phyloP scores from a whole-genome alignment of 2,888 invertebrate genomes.

The Acholoe squamosa region DNA sequence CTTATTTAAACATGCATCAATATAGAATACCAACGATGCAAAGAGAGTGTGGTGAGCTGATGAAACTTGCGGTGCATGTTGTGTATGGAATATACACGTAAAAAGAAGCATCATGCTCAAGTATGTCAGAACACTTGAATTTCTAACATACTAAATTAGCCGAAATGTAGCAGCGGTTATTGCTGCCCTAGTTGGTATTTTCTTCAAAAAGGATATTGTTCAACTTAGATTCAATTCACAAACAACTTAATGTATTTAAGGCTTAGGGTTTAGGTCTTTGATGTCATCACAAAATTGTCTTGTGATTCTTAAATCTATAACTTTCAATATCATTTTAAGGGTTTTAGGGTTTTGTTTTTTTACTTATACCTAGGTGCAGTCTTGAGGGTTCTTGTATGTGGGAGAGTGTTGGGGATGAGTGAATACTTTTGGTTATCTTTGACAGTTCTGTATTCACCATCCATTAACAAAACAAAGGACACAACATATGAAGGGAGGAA shows the following conservation, averaged over 20 bases:
- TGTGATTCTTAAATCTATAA: not conserved
- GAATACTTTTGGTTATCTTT: not conserved
- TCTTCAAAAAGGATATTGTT: too few relatives aligned
- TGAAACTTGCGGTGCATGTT: constrained; percentile 27
- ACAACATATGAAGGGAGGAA: constrained; percentile 47
- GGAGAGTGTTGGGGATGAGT: not conserved
- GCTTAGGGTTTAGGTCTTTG: not conserved
- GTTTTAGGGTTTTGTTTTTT: not conserved
- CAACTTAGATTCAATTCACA: not conserved
- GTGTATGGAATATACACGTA: not conserved
- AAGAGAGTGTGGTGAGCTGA: not conserved
- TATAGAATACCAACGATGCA: constrained; percentile 30
- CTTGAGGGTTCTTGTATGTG: not conserved
- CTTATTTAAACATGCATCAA: constrained; percentile 36
- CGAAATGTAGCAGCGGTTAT: too few relatives aligned
- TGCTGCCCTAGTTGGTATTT: too few relatives aligned
- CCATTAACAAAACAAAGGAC: constrained; percentile 5
- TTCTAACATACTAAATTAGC: not conserved
- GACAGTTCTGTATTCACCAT: not conserved
- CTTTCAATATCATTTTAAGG: too few relatives aligned
- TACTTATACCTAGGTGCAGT: constrained; percentile 34
- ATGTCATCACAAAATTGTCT: not conserved
- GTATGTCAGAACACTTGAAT: not conserved
- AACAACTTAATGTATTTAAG: not conserved
- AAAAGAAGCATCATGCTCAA: not conserved